Conservation (phyloP, 2,797 vertebrate species). For the Yasuhikotakia modesta region DNA sequence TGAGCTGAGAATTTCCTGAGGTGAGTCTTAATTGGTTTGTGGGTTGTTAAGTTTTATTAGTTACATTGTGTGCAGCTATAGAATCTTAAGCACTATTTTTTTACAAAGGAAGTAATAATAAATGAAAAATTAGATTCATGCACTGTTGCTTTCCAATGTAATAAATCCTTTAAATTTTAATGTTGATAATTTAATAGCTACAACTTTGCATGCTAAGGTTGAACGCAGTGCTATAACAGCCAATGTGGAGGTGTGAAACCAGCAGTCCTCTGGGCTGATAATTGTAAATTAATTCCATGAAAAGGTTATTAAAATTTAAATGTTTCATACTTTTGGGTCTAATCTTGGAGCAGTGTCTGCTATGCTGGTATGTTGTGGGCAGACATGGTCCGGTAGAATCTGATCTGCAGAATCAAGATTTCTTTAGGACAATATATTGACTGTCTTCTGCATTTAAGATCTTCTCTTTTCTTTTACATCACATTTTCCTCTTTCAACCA, state of each 20-base stretch:
- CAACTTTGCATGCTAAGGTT: background rate
- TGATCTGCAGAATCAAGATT: slow-evolving; percentile 9
- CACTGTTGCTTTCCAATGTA: slow-evolving; percentile 7
- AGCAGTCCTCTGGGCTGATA: slow-evolving; percentile 5
- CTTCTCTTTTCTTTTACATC: slow-evolving; percentile 29
- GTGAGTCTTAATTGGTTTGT: slow-evolving; percentile 19
- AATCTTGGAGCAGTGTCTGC: slow-evolving; percentile 16
- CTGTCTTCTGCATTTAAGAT: slow-evolving; percentile 41
- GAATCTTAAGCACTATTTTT: background rate
- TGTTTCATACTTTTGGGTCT: slow-evolving; percentile 13
- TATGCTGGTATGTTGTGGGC: slow-evolving; percentile 10
- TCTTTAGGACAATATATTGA: slow-evolving; percentile 56
- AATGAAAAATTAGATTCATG: slow-evolving; percentile 1
- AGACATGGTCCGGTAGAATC: slow-evolving; percentile 36
- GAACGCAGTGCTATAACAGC: slow-evolving; percentile 9
- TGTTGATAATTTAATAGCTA: slow-evolving; percentile 3
- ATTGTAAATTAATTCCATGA: slow-evolving; percentile 5
- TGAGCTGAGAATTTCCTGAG: slow-evolving; percentile 12
- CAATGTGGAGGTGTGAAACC: background rate
- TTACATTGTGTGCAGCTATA: background rate
- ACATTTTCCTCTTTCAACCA: background rate
- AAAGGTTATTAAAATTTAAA: slow-evolving; percentile 32
- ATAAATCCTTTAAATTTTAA: slow-evolving; percentile 40
- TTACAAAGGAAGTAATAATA: slow-evolving; percentile 20
- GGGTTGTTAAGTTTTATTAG: slow-evolving; percentile 22